Base-by-base conservation (phyloP, 2,797 vertebrate species). In the Podargus strigoides region DNA sequence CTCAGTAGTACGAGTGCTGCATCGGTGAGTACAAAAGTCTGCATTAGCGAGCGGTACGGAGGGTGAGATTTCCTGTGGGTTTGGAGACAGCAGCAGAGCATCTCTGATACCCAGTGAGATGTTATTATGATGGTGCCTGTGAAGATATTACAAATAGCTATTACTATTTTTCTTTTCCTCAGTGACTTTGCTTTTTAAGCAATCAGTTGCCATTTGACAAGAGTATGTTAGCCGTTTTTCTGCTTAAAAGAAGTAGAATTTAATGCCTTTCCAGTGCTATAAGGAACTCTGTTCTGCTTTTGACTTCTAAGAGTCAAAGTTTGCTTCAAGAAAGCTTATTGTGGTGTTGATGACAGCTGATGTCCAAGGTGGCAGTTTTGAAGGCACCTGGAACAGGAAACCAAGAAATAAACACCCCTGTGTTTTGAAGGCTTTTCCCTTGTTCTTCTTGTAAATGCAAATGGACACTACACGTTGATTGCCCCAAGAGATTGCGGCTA, bases 41-140 rank as follows among this genome's bases (percentile, higher is more conserved):
- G 22, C 30, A 5, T 55, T 87, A n/a, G 60, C 2, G 1, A 69
- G 14, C 0, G 1, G 26, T 50, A 10, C 0, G 1, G 62, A 67
- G 63, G 13, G 32, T 46, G 73, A 84, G 34, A 17, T 79, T 72
- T 85, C 41, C 23, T 75, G 12, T 60, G 47, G 42, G 15, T 67
- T 73, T 81, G 39, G 62, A 79, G 67, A 32, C 28, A 59, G 34
- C 28, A 59, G 34, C 39, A 69, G 20, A 72, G 28, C 14, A 26
- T 74, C 12, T 84, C 52, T 63, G 3, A 6, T 32, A 60, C 5
- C 30, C 17, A 9, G 16, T n/a, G 58, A 75, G 28, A 24, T 58
- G 14, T 6, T 85, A 26, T 1, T 66, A 18, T 73, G 26, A 18
- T 49, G 26, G 3, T 77, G 28, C 50, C 32, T 44, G 24, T 81